These are phyloP conservation scores for Hemiscyllium ocellatum DNA, from an alignment of 2,113 vertebrate genomes.

Conservation along the genomic window DNA sequence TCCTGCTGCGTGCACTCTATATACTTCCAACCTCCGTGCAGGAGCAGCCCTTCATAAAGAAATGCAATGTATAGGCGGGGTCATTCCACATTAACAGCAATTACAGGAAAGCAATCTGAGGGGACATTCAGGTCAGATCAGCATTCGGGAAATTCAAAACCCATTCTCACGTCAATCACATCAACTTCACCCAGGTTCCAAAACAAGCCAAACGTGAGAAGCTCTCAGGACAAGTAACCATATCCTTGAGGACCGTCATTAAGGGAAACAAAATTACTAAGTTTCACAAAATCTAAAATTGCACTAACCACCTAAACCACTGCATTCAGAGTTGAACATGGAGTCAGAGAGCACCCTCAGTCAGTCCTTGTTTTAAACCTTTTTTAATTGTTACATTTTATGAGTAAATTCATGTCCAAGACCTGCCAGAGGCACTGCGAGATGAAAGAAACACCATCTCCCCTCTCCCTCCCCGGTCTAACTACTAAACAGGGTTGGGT, in stretches of 20 bases:
- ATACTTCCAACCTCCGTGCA: background rate
- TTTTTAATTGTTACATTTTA: too few relatives aligned
- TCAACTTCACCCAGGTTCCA: background rate
- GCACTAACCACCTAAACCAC: background rate
- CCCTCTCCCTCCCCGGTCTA: background rate
- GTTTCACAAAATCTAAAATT: background rate
- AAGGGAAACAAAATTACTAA: background rate
- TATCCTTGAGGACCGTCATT: background rate
- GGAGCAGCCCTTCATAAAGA: background rate
- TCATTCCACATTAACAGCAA: background rate
- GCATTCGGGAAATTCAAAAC: background rate
- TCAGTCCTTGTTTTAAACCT: background rate
- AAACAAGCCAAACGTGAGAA: background rate
- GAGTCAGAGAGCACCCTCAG: background rate
- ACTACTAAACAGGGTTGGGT: background rate
- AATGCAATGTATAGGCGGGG: background rate
- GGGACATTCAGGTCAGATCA: background rate
- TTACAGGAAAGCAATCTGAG: background rate
- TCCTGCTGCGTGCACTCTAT: background rate
- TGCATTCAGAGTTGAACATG: background rate
- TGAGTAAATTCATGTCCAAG: too few relatives aligned
- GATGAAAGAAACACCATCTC: background rate
- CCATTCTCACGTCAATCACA: background rate
- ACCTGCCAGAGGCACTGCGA: too few relatives aligned
- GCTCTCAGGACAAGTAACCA: background rate